phyloP scores from a whole-genome alignment of 2,888 invertebrate genomes.

The Perdita meconis region DNA sequence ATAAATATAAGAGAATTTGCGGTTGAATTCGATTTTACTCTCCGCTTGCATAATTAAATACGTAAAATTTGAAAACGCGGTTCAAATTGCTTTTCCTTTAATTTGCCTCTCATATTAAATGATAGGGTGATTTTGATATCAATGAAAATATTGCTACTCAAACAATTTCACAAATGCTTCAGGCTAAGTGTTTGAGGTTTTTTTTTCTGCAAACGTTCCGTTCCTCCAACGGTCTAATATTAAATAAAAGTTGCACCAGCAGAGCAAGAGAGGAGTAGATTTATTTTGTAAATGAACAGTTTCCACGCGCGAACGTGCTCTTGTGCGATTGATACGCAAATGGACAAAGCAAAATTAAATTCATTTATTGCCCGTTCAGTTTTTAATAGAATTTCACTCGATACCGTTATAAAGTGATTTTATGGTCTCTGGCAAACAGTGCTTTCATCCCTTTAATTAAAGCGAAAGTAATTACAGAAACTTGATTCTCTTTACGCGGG shows the following conservation, averaged over 20 bases:
- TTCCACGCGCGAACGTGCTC: background rate
- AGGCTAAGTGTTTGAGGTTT: background rate
- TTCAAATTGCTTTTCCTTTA: too few species aligned
- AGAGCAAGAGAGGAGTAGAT: background rate
- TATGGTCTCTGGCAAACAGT: background rate
- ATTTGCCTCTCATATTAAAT: too few species aligned
- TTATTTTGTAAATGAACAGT: background rate
- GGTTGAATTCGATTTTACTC: too few species aligned
- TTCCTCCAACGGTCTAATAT: slow-evolving; percentile 4
- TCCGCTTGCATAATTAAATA: too few species aligned
- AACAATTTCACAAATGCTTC: too few species aligned
- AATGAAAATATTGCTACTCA: too few species aligned
- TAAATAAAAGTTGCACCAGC: background rate
- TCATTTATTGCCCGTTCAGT: slow-evolving; percentile 1
- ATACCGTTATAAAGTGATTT: slow-evolving; percentile 34
- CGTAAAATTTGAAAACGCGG: too few species aligned
- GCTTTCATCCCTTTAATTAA: slow-evolving; percentile 26
- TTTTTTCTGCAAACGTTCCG: background rate
- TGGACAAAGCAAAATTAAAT: slow-evolving; percentile 1
- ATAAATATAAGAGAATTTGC: too few species aligned
- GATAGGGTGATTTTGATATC: too few species aligned
- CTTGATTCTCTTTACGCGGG: background rate
- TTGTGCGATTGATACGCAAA: background rate
- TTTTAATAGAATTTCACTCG: slow-evolving; percentile 8
- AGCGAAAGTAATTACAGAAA: slow-evolving; percentile 27